Evolutionary conservation across 1,140 invertebrate genomes (phyloP), one percentile per base, ranked within the genome.

Genomic region (Plodia interpunctella): DNA sequence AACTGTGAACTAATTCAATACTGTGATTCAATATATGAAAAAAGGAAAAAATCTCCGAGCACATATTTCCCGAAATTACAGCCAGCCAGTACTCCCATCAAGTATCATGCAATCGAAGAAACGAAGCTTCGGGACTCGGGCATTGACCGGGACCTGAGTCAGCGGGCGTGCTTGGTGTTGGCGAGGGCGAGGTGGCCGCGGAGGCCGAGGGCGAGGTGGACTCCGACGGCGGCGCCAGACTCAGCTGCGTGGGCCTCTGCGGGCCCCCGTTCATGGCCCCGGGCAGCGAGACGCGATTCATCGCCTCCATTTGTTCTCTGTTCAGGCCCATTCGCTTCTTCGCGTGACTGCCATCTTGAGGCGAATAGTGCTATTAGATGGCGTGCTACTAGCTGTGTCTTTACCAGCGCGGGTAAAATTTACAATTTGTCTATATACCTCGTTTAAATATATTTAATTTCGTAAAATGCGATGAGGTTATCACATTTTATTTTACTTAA

Each of bases 301-400:
- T 87, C 66, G 87, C 90, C 78, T 90, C 90, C 83, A 90, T 90
- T 76, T 90, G 85, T 74, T 90, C 90, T 74, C 87, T 87, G 81
- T 90, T 90, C 80, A 90, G 88, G 74, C 88, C 90, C 80, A 90
- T 89, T 72, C 90, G 88, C 83, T 88, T 74, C 82, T 90, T 90
- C 87, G 86, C 80, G 85, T 90, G 87, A 85, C 88, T 90, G 88
- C 90, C 90, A 90, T 90, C 90, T 90, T 90, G 72, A 78, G 70
- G 80, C 73, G 80, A 81, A 77, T 59, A 71, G 69, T 76, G 78
- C 70, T 59, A 78, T 80, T 74, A 74, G 62, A 70, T 35, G 65
- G 60, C 68, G 64, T 52, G 54, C 54, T 55, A 10, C 32, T 44
- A 15, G 60, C 59, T 57, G 21, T 58, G 28, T 32, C 11, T 55